These are phyloP conservation scores for Notolabrus celidotus DNA, from an alignment of 2,797 vertebrate species.

Conservation along the genomic window DNA sequence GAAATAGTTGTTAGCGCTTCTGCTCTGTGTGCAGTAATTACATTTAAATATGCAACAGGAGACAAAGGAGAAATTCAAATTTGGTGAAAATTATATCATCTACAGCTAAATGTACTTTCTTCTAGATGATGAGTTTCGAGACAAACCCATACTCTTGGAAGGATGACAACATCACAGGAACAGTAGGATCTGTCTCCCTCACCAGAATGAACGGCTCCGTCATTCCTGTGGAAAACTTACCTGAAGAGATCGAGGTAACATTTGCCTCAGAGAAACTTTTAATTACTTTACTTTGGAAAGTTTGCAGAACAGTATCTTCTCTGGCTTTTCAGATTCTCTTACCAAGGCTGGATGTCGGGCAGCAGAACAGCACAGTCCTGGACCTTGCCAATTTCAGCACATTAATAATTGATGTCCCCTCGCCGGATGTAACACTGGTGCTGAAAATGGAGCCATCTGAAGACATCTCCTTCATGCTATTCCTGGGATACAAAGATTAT, in stretches of 20 bases:
- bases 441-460: slow-evolving; percentile 89
- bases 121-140: slow-evolving; percentile 94
- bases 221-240: slow-evolving; percentile 88
- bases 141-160: slow-evolving; percentile 89
- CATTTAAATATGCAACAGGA: too few species aligned
- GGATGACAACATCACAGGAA: slow-evolving; percentile 86
- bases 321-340: slow-evolving; percentile 87
- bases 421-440: slow-evolving; percentile 86
- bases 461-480: slow-evolving; percentile 85
- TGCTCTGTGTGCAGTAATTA: too few species aligned
- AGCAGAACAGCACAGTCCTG: slow-evolving; percentile 85
- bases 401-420: slow-evolving; percentile 89
- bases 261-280: background rate
- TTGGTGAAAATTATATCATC: too few species aligned
- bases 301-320: slow-evolving; percentile 9
- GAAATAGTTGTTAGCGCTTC: background rate
- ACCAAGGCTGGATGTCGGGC: slow-evolving; percentile 79
- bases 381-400: slow-evolving; percentile 87
- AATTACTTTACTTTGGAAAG: background rate
- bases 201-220: slow-evolving; percentile 85
- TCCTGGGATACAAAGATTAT: slow-evolving; percentile 87
- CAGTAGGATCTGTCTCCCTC: slow-evolving; percentile 89
- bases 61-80: too few species aligned
- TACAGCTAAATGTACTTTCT: background rate
- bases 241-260: slow-evolving; percentile 91